Evolutionary conservation across 2,113 vertebrate genomes (phyloP).

Genomic region (Gobio gobio): DNA sequence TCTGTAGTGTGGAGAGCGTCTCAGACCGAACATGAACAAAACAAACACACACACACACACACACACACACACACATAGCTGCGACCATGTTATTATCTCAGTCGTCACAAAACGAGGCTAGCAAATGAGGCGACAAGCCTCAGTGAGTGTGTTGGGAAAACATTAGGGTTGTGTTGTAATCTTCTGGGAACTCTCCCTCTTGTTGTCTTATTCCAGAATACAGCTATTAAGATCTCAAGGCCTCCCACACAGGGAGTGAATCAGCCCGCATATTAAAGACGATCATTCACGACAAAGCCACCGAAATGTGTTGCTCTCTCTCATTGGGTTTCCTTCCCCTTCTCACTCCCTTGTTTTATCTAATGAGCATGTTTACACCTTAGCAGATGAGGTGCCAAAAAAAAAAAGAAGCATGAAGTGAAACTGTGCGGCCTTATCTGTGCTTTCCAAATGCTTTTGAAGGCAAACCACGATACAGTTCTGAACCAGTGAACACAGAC

Average conservation of each 20-base stretch:
- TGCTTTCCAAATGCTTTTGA: conserved; percentile 26
- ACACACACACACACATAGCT: not conserved
- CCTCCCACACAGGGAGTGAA: conserved; percentile 24
- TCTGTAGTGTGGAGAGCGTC: conserved; percentile 17
- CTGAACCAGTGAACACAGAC: not conserved
- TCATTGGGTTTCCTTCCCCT: not conserved
- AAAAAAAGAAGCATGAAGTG: not conserved
- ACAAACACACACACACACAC: conserved; percentile 10
- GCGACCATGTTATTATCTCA: conserved; percentile 12
- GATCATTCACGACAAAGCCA: not conserved
- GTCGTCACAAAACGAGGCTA: conserved; percentile 28
- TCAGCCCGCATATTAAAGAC: conserved; percentile 24
- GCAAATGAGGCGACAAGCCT: conserved; percentile 20
- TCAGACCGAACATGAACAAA: not conserved
- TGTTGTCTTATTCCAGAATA: conserved; percentile 4
- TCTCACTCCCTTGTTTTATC: not conserved
- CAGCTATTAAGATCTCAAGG: not conserved
- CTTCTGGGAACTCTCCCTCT: conserved; percentile 7
- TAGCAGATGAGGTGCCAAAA: not conserved
- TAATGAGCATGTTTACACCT: conserved; percentile 20
- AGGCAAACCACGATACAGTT: conserved; percentile 15
- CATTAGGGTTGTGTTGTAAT: conserved; percentile 32
- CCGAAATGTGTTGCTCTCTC: not conserved
- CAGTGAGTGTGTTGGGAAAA: conserved; percentile 29
- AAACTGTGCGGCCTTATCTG: conserved; percentile 25